These are phyloP conservation scores for Drosophila quadrilineata DNA, from an alignment of 1,140 invertebrate species.

Conservation along the genomic window DNA sequence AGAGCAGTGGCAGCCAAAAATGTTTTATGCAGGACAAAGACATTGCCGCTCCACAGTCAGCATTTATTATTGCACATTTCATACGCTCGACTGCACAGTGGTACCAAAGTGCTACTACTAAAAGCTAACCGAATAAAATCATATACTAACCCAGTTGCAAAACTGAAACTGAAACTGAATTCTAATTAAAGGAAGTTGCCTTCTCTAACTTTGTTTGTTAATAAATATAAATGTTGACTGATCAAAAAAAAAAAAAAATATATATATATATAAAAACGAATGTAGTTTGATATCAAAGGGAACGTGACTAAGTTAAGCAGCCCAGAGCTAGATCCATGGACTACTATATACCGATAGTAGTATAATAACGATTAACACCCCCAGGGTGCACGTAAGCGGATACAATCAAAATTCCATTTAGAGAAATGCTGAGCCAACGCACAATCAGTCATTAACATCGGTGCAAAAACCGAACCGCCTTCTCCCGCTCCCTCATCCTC, in stretches of 20 bases:
- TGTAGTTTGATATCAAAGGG: constrained; percentile 7
- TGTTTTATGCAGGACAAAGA: constrained; percentile 58
- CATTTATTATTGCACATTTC: constrained; percentile 77
- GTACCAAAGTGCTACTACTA: neutral
- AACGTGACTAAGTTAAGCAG: constrained; percentile 15
- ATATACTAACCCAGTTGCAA: constrained; percentile 3
- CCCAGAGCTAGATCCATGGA: neutral
- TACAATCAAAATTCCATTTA: constrained; percentile 79
- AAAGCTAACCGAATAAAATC: constrained; percentile 5
- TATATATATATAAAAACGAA: neutral
- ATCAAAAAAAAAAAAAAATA: neutral
- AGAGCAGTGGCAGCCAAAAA: too few species aligned
- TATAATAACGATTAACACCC: constrained; percentile 44
- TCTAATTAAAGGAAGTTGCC: neutral
- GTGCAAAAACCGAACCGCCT: constrained; percentile 1
- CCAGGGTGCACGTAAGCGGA: constrained; percentile 68
- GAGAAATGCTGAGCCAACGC: constrained; percentile 66
- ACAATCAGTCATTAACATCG: constrained; percentile 75
- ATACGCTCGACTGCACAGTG: constrained; percentile 68
- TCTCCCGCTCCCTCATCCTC: neutral
- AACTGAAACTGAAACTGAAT: neutral
- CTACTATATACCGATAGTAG: neutral
- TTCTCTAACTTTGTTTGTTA: too few species aligned
- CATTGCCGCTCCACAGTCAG: constrained; percentile 50
- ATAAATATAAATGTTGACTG: neutral